Evolutionary conservation across 2,888 invertebrate genomes (phyloP).

Genomic region (Mactromeris polynyma): DNA sequence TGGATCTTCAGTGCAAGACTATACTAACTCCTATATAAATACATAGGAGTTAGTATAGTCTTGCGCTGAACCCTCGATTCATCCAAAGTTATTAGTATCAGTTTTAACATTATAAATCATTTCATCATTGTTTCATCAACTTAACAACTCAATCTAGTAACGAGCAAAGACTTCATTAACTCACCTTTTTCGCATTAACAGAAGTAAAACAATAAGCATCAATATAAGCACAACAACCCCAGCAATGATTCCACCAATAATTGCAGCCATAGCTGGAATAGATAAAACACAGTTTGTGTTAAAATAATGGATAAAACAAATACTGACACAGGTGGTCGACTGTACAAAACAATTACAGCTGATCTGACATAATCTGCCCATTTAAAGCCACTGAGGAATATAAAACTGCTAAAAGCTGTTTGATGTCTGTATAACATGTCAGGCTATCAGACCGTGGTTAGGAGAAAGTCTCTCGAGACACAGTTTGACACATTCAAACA

Average conservation of each 20-base stretch:
- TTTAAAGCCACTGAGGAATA: neutral
- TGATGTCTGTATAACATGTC: neutral
- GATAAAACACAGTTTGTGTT: constrained; percentile 4
- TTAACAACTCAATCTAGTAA: neutral
- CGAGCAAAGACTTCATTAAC: neutral
- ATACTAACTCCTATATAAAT: too few relatives aligned
- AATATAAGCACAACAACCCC: constrained; percentile 69
- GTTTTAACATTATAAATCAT: too few relatives aligned
- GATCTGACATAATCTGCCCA: neutral
- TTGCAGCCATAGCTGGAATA: constrained; percentile 65
- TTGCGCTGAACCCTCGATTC: too few relatives aligned
- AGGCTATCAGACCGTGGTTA: neutral
- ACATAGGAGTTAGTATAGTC: too few relatives aligned
- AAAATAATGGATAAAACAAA: neutral
- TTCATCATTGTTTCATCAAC: too few relatives aligned
- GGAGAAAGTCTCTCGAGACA: neutral
- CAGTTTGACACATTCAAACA: neutral
- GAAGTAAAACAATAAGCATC: constrained; percentile 67
- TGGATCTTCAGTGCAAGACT: too few relatives aligned
- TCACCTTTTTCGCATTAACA: constrained; percentile 70
- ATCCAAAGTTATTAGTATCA: too few relatives aligned
- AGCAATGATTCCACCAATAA: constrained; percentile 70
- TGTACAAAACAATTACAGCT: neutral
- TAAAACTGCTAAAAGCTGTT: neutral
- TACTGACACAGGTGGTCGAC: neutral